phyloP scores from a whole-genome alignment of 1,140 invertebrate genomes.

The Cyclina sinensis region DNA sequence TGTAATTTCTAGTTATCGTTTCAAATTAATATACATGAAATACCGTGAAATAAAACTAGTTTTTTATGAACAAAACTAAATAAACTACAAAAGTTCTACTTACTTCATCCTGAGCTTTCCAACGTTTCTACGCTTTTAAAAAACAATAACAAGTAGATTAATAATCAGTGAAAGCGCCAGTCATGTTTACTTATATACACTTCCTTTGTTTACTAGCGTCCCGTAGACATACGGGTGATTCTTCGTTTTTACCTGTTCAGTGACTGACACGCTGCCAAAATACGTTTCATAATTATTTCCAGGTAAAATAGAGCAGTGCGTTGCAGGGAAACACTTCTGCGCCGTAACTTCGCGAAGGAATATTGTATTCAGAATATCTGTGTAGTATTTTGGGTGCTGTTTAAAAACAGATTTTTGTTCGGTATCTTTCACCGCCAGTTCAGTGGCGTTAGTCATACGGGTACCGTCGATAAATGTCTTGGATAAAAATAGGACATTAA shows the following conservation, averaged over 20 bases:
- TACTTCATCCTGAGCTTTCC: background rate
- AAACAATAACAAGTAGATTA: no score
- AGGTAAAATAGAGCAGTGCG: background rate
- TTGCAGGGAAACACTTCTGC: no score
- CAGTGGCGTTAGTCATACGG: no score
- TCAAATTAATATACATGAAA: no score
- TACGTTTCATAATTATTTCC: background rate
- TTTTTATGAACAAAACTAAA: background rate
- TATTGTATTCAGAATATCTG: no score
- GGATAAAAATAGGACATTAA: no score
- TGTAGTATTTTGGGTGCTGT: no score
- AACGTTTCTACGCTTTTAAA: background rate
- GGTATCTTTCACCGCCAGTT: no score
- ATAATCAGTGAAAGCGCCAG: background rate
- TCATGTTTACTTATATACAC: background rate
- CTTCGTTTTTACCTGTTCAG: background rate
- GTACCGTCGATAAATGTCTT: no score
- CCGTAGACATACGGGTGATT: background rate
- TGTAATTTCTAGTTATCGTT: no score
- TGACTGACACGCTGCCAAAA: background rate
- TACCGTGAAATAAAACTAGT: background rate
- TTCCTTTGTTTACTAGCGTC: background rate
- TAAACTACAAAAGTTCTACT: background rate
- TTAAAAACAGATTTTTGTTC: no score
- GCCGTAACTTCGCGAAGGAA: no score